Base-by-base conservation (phyloP, 2,888 invertebrate species). In the Drosophila leonis region DNA sequence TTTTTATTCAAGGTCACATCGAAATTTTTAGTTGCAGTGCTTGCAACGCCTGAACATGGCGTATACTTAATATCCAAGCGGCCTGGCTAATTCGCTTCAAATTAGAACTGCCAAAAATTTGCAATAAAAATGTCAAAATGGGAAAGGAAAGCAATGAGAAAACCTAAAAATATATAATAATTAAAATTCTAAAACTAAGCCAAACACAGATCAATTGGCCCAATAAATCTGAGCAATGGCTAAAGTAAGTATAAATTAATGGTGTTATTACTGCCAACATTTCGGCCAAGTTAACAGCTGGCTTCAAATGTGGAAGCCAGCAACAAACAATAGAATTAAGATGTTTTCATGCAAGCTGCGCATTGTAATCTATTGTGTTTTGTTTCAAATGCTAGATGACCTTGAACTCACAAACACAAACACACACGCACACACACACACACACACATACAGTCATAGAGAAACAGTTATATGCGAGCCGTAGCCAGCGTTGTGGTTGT, bases 371-470 rank as follows among this genome's bases (percentile, higher is more conserved):
- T 82, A 82, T 84, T 82, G 90, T 83, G 86, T 83, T 82, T 80
- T 85, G 82, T 90, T 91, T 90, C 85, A 90, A 90, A 90, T 91
- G 88, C 85, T 91, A 90, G 91, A 90, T 92, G 92, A 92, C 91
- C 91, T 91, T 91, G 91, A 91, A 91, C 91, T 91, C 92, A 78
- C 85, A 77, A 80, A 80, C 67, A 90, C 80, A 75, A 72, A 63
- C 61, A 64, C 60, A 24, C 2, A 72, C 72, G n/a, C n/a, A 70
- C 66, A 89, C 2, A 24, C 75, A 70, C 72, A 57, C 49, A 67
- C 68, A 83, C 76, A 71, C 72, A 59, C 54, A 61, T 31, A 56
- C 52, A 64, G 33, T 29, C 29, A 66, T 55, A 65, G 29, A 76
- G 42, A 70, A 65, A 72, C 76, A 76, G 74, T 70, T 64, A 67